Evolutionary conservation across 1,140 invertebrate genomes (phyloP).

Genomic region (Drosophila quadrilineata): DNA sequence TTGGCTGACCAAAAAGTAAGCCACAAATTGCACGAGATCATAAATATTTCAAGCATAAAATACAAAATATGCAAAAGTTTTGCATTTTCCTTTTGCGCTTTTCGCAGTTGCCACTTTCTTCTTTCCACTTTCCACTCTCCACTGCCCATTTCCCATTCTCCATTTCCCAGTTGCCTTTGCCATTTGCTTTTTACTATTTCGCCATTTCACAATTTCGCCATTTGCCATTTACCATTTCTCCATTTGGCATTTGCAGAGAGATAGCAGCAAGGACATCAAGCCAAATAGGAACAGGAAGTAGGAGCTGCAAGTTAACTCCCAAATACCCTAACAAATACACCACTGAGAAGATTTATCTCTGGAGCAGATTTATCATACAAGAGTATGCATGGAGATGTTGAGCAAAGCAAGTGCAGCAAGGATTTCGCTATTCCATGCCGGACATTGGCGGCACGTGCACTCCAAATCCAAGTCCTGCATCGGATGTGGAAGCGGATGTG

Average conservation of each 20-base stretch:
- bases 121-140: too few species aligned
- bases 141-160: too few species aligned
- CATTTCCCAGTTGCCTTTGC: constrained; percentile 6
- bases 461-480: too few species aligned
- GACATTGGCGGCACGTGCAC: constrained; percentile 64
- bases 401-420: constrained; percentile 39
- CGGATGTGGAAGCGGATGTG: constrained; percentile 72
- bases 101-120: constrained; percentile 43
- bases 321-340: not conserved
- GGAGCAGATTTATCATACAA: too few species aligned
- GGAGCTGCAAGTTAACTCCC: not conserved
- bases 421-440: not conserved
- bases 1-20: constrained; percentile 69
- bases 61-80: constrained; percentile 80
- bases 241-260: constrained; percentile 34
- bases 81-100: constrained; percentile 50
- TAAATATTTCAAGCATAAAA: constrained; percentile 80
- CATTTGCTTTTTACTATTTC: constrained; percentile 5
- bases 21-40: constrained; percentile 79
- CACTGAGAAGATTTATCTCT: not conserved
- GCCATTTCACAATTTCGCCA: constrained; percentile 11
- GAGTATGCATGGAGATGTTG: too few species aligned
- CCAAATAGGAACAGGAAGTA: constrained; percentile 51
- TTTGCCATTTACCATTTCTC: constrained; percentile 8
- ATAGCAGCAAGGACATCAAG: constrained; percentile 53